Evolutionary conservation across 1,140 invertebrate species (phyloP).

Genomic region (Lanistes nyassanus): DNA sequence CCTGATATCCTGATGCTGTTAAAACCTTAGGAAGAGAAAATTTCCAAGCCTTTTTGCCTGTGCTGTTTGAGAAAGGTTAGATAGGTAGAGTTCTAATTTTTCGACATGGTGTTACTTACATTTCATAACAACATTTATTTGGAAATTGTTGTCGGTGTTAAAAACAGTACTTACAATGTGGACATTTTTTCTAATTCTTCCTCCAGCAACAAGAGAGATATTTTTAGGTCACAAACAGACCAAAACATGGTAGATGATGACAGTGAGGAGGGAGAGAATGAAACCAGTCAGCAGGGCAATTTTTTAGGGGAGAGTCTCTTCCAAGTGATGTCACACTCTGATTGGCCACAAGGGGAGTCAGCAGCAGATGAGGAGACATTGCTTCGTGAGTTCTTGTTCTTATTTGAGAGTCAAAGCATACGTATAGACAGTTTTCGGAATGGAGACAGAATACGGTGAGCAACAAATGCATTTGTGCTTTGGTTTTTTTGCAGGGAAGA

Average conservation of each 20-base stretch:
- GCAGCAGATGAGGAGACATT: slow-evolving; percentile 7
- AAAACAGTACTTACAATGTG: too few relatives aligned
- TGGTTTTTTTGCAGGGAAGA: slow-evolving; percentile 27
- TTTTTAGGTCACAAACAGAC: slow-evolving; percentile 89
- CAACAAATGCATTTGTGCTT: slow-evolving; percentile 35
- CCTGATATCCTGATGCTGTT: too few relatives aligned
- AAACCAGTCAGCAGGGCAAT: slow-evolving; percentile 16
- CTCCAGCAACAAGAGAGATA: slow-evolving; percentile 80
- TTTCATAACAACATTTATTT: too few relatives aligned
- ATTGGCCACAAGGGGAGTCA: slow-evolving; percentile 9
- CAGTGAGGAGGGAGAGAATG: slow-evolving; percentile 11
- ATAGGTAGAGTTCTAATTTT: too few relatives aligned
- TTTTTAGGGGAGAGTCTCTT: slow-evolving; percentile 37
- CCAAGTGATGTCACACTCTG: slow-evolving; percentile 25
- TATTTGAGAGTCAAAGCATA: background rate
- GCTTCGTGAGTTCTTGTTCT: slow-evolving; percentile 13
- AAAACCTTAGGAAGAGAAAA: too few relatives aligned
- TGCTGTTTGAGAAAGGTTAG: too few relatives aligned
- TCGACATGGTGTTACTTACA: too few relatives aligned
- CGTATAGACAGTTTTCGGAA: too few relatives aligned
- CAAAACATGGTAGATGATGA: slow-evolving; percentile 21
- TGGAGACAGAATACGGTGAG: too few relatives aligned
- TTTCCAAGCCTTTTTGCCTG: too few relatives aligned
- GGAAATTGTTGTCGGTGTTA: too few relatives aligned
- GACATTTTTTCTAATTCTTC: slow-evolving; percentile 7